phyloP scores from a whole-genome alignment of 2,113 vertebrate species.

The Perccottus glenii region DNA sequence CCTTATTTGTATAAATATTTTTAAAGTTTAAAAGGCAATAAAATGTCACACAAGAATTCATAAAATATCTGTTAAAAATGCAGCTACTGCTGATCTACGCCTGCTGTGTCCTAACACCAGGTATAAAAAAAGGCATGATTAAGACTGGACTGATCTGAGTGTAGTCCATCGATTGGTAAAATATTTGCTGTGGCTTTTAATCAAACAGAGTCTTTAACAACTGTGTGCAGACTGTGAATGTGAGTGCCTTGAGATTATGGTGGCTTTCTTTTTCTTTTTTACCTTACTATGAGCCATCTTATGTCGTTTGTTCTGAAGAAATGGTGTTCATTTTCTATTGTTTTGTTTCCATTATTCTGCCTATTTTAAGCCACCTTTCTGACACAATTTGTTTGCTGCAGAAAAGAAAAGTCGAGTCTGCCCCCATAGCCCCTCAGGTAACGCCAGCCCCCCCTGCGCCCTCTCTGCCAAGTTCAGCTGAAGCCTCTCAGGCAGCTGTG shows the following conservation, averaged over 20 bases:
- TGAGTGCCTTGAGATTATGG: conserved; percentile 1
- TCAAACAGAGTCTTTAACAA: conserved; percentile 27
- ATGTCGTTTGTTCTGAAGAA: too few species aligned
- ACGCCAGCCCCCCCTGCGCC: conserved; percentile 82
- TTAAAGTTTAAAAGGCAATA: too few species aligned
- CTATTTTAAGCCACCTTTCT: conserved; percentile 19
- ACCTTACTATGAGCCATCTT: too few species aligned
- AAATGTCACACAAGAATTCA: too few species aligned
- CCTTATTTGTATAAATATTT: too few species aligned
- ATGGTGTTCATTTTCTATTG: conserved; percentile 5
- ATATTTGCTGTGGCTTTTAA: conserved; percentile 35
- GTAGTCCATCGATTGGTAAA: conserved; percentile 1
- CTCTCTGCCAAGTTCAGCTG: conserved; percentile 78
- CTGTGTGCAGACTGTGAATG: conserved; percentile 7
- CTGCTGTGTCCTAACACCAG: conserved; percentile 44
- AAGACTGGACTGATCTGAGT: conserved; percentile 17
- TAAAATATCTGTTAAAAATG: too few species aligned
- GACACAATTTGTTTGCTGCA: conserved; percentile 66
- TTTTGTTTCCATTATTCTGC: neutral
- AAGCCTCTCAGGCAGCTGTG: conserved; percentile 84
- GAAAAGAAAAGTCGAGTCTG: conserved; percentile 90
- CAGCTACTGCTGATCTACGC: conserved; percentile 18
- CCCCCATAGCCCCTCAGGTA: conserved; percentile 80
- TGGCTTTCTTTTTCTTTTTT: neutral
- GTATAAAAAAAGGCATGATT: conserved; percentile 39